phyloP scores from a whole-genome alignment of 1,140 invertebrate genomes.

The Chironomus striatipennis region DNA sequence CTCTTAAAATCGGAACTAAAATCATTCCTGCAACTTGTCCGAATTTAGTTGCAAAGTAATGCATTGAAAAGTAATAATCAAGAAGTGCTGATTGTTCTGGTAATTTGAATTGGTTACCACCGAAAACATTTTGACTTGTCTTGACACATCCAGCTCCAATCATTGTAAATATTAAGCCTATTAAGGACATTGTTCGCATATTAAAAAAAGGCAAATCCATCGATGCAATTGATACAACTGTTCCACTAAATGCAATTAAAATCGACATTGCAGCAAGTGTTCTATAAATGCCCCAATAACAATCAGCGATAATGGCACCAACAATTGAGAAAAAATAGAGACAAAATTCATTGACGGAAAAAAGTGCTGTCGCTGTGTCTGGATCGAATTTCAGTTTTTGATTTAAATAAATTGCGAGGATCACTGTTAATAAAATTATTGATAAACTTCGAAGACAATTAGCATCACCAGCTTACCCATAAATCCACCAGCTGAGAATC shows the following conservation, averaged over 20 bases:
- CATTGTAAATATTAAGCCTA: not conserved
- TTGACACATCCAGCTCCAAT: not conserved
- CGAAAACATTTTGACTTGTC: not conserved
- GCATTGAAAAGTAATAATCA: not conserved
- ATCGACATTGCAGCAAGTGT: not conserved
- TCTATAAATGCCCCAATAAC: not conserved
- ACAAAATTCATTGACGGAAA: not conserved
- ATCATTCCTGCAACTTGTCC: slow-evolving; percentile 52
- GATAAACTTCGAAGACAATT: not conserved
- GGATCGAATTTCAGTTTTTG: not conserved
- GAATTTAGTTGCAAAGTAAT: slow-evolving; percentile 46
- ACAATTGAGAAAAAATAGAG: not conserved
- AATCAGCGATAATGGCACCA: not conserved
- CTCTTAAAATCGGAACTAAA: slow-evolving; percentile 50
- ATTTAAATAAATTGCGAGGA: not conserved
- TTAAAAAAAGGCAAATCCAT: not conserved
- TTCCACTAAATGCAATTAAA: not conserved
- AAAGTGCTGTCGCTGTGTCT: not conserved
- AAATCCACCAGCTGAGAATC: not conserved
- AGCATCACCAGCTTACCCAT: not conserved
- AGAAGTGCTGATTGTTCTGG: not conserved
- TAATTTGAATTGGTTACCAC: not conserved
- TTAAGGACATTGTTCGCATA: not conserved
- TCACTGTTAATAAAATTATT: not conserved
- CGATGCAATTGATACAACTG: not conserved